Evolutionary conservation across 2,113 vertebrate species (phyloP), one percentile per base, ranked within the genome.

Genomic region (Rhinichthys klamathensis): DNA sequence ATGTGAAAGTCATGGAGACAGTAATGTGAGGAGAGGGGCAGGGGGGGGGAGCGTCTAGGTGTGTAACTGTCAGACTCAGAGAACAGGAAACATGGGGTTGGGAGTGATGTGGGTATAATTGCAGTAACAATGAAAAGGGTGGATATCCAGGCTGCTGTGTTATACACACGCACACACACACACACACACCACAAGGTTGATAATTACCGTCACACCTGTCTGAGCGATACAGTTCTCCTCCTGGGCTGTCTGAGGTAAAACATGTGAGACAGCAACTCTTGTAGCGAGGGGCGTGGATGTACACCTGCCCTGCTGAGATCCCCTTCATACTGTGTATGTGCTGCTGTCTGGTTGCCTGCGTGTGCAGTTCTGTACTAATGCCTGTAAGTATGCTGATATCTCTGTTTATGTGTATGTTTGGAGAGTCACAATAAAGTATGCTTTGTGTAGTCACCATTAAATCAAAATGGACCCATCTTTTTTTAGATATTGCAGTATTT

Each of bases 191-290:
- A 21, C 27, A 21, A 72, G 49, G 41, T 18, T 63, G 25, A 63
- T 88, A 84, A 88, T 89, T 88, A 84, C 80, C 16, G 6, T 84
- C 80, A 81, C 72, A 82, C 38, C 76, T 89, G 73, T 87, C 87
- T 58, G 58, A 21, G 30, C 21, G 3, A 49, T 84, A 56, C 3
- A 51, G 75, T 23, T 54, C 60, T 25, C 80, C 76, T 79, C 73
- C 61, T 75, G 32, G 10, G 65, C 61, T 51, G 80, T 61, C 63
- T 81, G 27, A 12, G 46, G 56, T 61, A 25, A 41, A 41, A 76
- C 81, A 44, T 9, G 60, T 49, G n/a, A 84, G 76, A 60, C 58
- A 61, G 56, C 75, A 23, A 18, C 23, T 83, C 49, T 21, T 44
- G 35, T 21, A 32, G 63, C 6, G 60, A 80, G 25, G 73, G 61